Evolutionary conservation across 2,888 invertebrate genomes (phyloP), one percentile per base, ranked within the genome.

Genomic region (Papilio gigon): DNA sequence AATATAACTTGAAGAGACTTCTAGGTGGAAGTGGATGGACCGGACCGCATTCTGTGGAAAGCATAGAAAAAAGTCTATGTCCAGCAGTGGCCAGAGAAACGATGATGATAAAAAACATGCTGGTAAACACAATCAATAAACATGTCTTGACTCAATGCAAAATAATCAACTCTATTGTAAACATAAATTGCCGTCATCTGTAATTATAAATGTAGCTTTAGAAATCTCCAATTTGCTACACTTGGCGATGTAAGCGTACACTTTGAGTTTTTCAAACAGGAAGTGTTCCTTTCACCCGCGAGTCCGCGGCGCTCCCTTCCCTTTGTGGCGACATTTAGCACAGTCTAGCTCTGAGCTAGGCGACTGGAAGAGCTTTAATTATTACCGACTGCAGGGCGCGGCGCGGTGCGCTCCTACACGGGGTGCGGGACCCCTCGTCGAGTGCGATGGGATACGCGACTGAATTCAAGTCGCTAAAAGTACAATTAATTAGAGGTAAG

Each of bases 321-420:
- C 83, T 87, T 86, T 85, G 84, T 84, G 76, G 77, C 83, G 81
- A 82, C 79, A 79, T 83, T 83, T 76, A 84, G 84, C 77, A 75
- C 76, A 80, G 83, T 78, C 78, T 77, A 76, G 81, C 80, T 87
- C 85, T 87, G 86, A 87, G 85, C 83, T 80, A 80, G 74, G 76
- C 74, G 76, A 80, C 80, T 84, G 78, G 71, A 82, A 82, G 80
- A 82, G 81, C 78, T 88, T 88, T 86, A 88, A 89, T 90, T 88
- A 90, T 89, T 87, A 80, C 82, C 78, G 76, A 80, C 81, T 79
- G 76, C 79, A 81, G 81, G 82, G 77, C 77, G 73, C 73, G 44
- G 9, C 20, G 17, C 44, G 17, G 8, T 17, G 78, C 80, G 79
- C 78, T 75, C 77, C 71, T 77, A 74, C 76, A 76, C 75, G 79